Evolutionary conservation across 2,888 invertebrate species (phyloP).

Genomic region (Lasioglossum pauxillum): DNA sequence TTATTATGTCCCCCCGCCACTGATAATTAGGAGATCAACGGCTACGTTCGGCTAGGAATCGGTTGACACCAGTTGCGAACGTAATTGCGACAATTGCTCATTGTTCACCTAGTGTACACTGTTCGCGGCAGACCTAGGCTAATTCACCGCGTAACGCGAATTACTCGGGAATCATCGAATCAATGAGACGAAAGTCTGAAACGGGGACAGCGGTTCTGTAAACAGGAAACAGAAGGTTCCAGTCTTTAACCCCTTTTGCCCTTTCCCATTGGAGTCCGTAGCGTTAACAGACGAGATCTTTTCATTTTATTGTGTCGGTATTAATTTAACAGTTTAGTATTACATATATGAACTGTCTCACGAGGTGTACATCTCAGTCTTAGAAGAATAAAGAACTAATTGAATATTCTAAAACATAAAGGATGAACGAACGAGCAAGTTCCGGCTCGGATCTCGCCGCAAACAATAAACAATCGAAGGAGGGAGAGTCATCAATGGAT

Average conservation of each 20-base stretch:
- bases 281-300: not conserved
- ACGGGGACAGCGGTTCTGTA: slow-evolving; percentile 2
- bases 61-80: not conserved
- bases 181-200: not conserved
- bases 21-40: slow-evolving; percentile 29
- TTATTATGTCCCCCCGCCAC: slow-evolving; percentile 34
- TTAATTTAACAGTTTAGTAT: not conserved
- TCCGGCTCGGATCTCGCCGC: not conserved
- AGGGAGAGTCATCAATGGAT: not conserved
- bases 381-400: not conserved
- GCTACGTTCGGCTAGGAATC: slow-evolving; percentile 9
- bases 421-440: not conserved
- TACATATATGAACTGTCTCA: not conserved
- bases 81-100: slow-evolving; percentile 35
- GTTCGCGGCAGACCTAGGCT: not conserved
- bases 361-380: not conserved
- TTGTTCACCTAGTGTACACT: not conserved
- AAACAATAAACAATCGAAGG: not conserved
- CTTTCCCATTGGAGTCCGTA: not conserved
- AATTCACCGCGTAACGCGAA: not conserved
- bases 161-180: slow-evolving; percentile 10
- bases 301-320: not conserved
- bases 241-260: not conserved
- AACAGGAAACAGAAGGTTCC: not conserved
- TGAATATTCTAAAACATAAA: not conserved